These are phyloP conservation scores for Eilema griseolum DNA, from an alignment of 2,888 invertebrate species.

Conservation along the genomic window DNA sequence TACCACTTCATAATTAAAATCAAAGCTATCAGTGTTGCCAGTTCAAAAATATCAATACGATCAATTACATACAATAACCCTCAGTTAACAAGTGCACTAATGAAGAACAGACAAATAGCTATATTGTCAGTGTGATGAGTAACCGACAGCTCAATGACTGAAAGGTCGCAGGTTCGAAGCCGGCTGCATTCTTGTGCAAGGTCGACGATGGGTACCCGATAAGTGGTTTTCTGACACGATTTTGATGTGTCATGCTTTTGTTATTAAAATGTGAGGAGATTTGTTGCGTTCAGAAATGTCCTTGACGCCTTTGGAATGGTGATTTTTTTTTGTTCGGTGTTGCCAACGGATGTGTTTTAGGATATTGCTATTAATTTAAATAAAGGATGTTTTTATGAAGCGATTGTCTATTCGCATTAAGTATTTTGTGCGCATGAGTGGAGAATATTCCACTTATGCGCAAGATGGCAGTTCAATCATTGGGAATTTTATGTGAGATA, in stretches of 20 bases:
- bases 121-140: constrained; percentile 25
- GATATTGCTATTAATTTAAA: not conserved
- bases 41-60: not conserved
- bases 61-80: constrained; percentile 6
- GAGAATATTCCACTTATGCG: no score
- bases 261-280: constrained; percentile 18
- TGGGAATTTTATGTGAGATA: no score
- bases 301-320: constrained; percentile 16
- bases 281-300: not conserved
- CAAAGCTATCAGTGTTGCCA: not conserved
- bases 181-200: constrained; percentile 49
- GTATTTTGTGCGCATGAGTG: no score
- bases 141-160: constrained; percentile 38
- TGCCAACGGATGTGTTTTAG: not conserved
- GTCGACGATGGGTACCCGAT: constrained; percentile 39
- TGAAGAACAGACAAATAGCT: constrained; percentile 24
- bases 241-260: constrained; percentile 21
- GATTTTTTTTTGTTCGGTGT: not conserved
- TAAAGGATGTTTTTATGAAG: not conserved
- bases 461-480: no score
- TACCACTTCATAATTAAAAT: not conserved
- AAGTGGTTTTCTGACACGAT: constrained; percentile 43
- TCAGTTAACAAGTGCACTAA: constrained; percentile 18
- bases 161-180: constrained; percentile 43
- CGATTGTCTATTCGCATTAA: not conserved